Base-by-base conservation (phyloP, 2,888 invertebrate species). In the Plebejus anna region DNA sequence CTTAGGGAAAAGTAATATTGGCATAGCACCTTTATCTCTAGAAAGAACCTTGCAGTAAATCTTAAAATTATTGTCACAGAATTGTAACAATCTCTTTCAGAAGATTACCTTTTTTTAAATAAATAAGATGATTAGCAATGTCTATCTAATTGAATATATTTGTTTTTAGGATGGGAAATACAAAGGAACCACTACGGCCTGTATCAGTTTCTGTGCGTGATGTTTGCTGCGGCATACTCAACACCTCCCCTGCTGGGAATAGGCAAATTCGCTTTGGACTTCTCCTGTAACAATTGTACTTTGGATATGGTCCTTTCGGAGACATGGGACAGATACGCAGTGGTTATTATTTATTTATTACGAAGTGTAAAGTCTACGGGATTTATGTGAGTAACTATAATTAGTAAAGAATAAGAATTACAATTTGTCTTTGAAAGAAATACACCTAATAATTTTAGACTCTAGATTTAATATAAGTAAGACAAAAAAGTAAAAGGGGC, bases 201-300 rank as follows among this genome's bases (percentile, higher is more conserved):
- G 70, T 92, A 87, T 76, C 82, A 87, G 16, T 80, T 82, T 55
- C 81, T 90, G 0, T 90, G 89, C 76, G 81, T 92, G 79, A 81
- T 89, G 6, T 88, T 91, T 75, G 86, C 92, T 0, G 75, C 75
- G 3, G 51, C 88, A 2, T 94, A 93, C 78, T 88, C 94, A 7
- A 75, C 87, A 16, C 86, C 90, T 1, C 92, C 94, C 0, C 75
- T 91, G 7, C 80, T 91, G 38, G 89, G 91, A n/a, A 78, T 90
- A 66, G 93, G 93, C 36, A 82, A 83, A 22, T 94, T 89, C 81
- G 87, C 82, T 0, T 86, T 86, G 72, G 94, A 94, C 80, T 90
- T 92, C 75, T 85, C 89, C 9, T 94, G 94, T 75, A 83, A 86
- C 13, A 83, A 85, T 1, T 94, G 92, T 79, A 88, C 90, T 4